These are phyloP conservation scores for Leptinotarsa rubiginosa DNA, from an alignment of 2,888 invertebrate species.

Conservation along the genomic window DNA sequence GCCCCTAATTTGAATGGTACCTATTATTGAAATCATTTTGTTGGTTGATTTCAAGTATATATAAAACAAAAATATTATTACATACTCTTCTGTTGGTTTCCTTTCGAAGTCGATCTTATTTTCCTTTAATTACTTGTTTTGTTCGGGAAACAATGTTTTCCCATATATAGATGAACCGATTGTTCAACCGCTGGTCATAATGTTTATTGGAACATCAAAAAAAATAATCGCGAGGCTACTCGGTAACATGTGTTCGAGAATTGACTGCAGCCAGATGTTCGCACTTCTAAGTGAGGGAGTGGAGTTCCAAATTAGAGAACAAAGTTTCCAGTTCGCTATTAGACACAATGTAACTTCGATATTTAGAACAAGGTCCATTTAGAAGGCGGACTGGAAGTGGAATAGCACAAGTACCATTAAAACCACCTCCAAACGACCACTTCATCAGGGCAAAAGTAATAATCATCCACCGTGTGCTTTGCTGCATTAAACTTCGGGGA, in stretches of 20 bases:
- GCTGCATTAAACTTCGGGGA: constrained; percentile 47
- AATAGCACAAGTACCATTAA: constrained; percentile 39
- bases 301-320: constrained; percentile 12
- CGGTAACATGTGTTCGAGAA: constrained; percentile 5
- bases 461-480: constrained; percentile 43
- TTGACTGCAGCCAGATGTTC: constrained; percentile 11
- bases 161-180: not conserved
- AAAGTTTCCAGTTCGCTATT: constrained; percentile 16
- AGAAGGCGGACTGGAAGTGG: constrained; percentile 29
- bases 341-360: constrained; percentile 17
- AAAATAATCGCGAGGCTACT: not conserved
- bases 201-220: not conserved
- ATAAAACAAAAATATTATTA: too few species aligned
- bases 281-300: constrained; percentile 1
- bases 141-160: not conserved
- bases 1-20: too few species aligned
- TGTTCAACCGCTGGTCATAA: not conserved
- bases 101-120: not conserved
- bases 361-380: constrained; percentile 35
- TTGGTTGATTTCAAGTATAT: too few species aligned
- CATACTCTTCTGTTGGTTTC: too few species aligned
- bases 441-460: constrained; percentile 49
- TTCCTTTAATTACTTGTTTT: not conserved
- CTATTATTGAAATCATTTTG: too few species aligned
- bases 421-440: constrained; percentile 46